Evolutionary conservation across 1,140 invertebrate species (phyloP).

Genomic region (Drosophila mojavensis): DNA sequence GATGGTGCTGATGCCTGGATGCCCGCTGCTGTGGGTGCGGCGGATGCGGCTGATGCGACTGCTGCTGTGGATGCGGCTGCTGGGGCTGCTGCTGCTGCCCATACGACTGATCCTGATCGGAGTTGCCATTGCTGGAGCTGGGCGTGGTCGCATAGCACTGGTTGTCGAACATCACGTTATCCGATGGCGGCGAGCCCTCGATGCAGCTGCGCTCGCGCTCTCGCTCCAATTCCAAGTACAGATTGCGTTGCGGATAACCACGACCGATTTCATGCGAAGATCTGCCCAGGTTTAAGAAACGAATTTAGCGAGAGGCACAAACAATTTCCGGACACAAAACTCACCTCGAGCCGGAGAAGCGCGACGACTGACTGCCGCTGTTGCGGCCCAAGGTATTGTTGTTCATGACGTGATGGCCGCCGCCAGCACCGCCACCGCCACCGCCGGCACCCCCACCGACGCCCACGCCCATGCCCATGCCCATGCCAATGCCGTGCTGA

Average conservation of each 20-base stretch:
- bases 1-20: conserved; percentile 71
- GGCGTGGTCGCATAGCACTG: conserved; percentile 96
- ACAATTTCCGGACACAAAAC: conserved; percentile 24
- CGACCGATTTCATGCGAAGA: conserved; percentile 88
- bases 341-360: conserved; percentile 85
- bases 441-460: neutral
- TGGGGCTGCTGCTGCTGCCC: conserved; percentile 85
- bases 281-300: conserved; percentile 64
- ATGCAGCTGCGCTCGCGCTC: conserved; percentile 86
- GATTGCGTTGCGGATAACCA: conserved; percentile 85
- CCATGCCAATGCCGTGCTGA: conserved; percentile 78
- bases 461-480: conserved; percentile 47
- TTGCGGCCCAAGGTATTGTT: conserved; percentile 83
- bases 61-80: conserved; percentile 44
- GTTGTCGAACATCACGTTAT: conserved; percentile 96
- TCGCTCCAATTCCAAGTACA: conserved; percentile 94
- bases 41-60: conserved; percentile 74
- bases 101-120: conserved; percentile 91
- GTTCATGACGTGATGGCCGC: conserved; percentile 84
- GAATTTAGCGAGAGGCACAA: neutral
- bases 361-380: conserved; percentile 83
- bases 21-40: conserved; percentile 60
- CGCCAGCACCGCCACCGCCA: conserved; percentile 45
- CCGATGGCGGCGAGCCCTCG: conserved; percentile 94
- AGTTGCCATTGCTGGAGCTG: conserved; percentile 95